phyloP scores from a whole-genome alignment of 2,888 invertebrate genomes.

The Chelonus formosanus region DNA sequence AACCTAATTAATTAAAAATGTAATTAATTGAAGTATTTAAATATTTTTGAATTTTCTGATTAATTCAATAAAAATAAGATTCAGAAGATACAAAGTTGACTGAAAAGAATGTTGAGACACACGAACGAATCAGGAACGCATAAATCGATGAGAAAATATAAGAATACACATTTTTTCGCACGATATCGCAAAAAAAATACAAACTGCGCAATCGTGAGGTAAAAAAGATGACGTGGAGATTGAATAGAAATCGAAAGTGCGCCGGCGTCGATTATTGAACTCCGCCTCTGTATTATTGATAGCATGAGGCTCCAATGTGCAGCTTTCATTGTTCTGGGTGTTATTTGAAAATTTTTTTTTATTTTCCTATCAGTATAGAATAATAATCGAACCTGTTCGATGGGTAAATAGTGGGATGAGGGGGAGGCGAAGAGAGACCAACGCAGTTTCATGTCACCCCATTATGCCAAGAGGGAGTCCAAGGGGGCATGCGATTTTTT shows the following conservation, averaged over 20 bases:
- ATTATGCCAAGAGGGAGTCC: conserved; percentile 64
- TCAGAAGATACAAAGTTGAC: background rate
- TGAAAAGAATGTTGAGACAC: conserved; percentile 53
- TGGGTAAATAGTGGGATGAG: conserved; percentile 16
- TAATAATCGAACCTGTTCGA: conserved; percentile 46
- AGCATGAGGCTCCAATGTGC: background rate
- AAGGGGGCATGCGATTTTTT: conserved; percentile 65
- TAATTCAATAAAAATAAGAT: too few species aligned
- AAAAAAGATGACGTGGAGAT: background rate
- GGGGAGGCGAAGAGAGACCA: conserved; percentile 46
- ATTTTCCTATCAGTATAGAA: conserved; percentile 37
- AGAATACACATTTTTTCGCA: conserved; percentile 25
- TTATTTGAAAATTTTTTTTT: conserved; percentile 27
- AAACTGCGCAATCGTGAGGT: background rate
- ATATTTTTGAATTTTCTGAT: too few species aligned
- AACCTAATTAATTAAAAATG: too few species aligned
- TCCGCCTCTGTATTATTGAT: conserved; percentile 25
- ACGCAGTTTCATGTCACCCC: conserved; percentile 59
- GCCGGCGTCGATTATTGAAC: conserved; percentile 34
- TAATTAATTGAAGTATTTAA: too few species aligned
- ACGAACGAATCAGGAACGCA: conserved; percentile 55
- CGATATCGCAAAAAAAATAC: conserved; percentile 13
- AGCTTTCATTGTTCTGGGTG: conserved; percentile 7
- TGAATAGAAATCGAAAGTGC: conserved; percentile 17
- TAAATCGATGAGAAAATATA: conserved; percentile 43